phyloP scores from a whole-genome alignment of 2,113 vertebrate genomes.

The Boulengeromyrus knoepffleri region DNA sequence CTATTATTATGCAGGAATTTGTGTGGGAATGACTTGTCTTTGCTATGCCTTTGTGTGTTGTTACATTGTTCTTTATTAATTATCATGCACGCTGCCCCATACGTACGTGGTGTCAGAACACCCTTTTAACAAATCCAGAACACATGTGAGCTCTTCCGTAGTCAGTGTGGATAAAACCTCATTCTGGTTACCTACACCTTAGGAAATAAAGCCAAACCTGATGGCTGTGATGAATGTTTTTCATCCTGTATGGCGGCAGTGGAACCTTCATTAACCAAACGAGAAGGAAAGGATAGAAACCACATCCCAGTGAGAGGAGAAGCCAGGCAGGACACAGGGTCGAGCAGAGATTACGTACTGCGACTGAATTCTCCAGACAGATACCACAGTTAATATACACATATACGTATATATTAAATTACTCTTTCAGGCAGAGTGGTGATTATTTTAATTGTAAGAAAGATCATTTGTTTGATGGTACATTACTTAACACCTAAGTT shows the following conservation, averaged over 20 bases:
- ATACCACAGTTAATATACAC: background rate
- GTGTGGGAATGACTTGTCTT: background rate
- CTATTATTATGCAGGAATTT: constrained; percentile 30
- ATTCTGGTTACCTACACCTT: background rate
- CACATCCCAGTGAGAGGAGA: no score
- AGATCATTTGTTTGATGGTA: background rate
- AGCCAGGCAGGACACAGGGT: no score
- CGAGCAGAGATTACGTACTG: no score
- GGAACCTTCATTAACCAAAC: background rate
- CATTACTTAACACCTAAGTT: background rate
- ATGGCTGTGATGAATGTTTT: background rate
- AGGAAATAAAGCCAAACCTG: background rate
- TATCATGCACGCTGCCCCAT: constrained; percentile 21
- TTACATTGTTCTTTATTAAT: constrained; percentile 20
- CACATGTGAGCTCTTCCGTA: background rate
- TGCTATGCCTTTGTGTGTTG: background rate
- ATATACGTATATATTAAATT: no score
- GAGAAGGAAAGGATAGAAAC: background rate
- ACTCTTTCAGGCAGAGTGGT: no score
- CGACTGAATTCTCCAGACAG: background rate
- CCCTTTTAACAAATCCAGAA: constrained; percentile 22
- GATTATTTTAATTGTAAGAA: background rate
- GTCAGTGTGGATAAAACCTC: background rate
- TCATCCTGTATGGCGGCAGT: background rate
- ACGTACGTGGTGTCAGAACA: constrained; percentile 22